Evolutionary conservation across 1,140 invertebrate genomes (phyloP).

Genomic region (Brevipalpus yothersi): DNA sequence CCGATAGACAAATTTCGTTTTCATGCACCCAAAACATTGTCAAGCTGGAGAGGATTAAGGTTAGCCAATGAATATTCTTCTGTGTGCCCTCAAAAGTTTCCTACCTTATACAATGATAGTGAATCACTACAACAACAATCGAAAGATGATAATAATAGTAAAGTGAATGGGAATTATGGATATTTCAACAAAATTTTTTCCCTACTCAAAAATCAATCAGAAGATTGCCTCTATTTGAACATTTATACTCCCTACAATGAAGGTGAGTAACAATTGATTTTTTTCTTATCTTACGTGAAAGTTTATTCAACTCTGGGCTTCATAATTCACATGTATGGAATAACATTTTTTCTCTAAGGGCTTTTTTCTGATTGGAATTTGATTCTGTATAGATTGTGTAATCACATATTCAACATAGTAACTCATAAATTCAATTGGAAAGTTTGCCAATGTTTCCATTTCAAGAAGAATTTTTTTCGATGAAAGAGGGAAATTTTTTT

Average conservation of each 20-base stretch:
- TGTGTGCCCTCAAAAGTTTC: conserved; percentile 24
- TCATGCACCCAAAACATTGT: conserved; percentile 71
- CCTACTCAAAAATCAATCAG: conserved; percentile 64
- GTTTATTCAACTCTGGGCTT: no score
- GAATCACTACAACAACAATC: neutral
- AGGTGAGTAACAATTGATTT: neutral
- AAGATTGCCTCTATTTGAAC: conserved; percentile 90
- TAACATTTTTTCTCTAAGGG: no score
- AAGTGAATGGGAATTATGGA: neutral
- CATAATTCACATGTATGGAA: no score
- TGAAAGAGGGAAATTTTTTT: no score
- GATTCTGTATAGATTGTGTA: no score
- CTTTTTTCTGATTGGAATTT: no score
- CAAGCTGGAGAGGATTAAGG: conserved; percentile 51
- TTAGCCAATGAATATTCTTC: conserved; percentile 16
- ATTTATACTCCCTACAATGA: conserved; percentile 50
- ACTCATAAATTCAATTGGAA: no score
- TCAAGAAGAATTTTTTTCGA: no score
- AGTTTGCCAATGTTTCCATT: no score
- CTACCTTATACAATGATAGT: conserved; percentile 22
- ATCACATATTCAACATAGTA: no score
- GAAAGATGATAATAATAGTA: neutral
- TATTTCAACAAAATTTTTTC: conserved; percentile 36
- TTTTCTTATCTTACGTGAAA: neutral
- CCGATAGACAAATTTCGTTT: conserved; percentile 65